Conservation (phyloP, 1,140 invertebrate species). For the Plodia interpunctella region DNA sequence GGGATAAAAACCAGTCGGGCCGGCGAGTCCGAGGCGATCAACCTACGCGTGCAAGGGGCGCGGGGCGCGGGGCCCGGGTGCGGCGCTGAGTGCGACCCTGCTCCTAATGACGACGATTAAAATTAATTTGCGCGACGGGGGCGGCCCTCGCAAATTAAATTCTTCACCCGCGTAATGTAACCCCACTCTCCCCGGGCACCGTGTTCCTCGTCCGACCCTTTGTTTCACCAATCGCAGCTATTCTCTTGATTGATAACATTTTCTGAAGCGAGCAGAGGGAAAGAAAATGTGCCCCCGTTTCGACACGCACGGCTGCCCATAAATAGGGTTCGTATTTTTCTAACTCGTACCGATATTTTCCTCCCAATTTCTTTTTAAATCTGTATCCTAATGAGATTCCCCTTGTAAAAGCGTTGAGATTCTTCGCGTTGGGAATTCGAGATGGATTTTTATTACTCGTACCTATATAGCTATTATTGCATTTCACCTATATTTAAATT, state of each 20-base stretch:
- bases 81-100: constrained; percentile 16
- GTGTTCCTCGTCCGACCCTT: constrained; percentile 12
- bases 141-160: constrained; percentile 40
- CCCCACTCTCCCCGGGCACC: constrained; percentile 8
- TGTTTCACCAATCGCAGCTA: constrained; percentile 20
- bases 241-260: constrained; percentile 27
- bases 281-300: constrained; percentile 7
- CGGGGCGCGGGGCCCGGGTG: constrained; percentile 7
- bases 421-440: too few relatives aligned
- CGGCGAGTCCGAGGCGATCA: constrained; percentile 13
- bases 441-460: too few relatives aligned
- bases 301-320: constrained; percentile 7
- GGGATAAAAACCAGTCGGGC: constrained; percentile 28
- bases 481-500: too few relatives aligned
- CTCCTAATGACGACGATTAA: constrained; percentile 65
- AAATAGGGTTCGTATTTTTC: background rate
- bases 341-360: background rate
- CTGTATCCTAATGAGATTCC: too few relatives aligned
- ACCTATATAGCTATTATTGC: too few relatives aligned
- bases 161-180: constrained; percentile 22
- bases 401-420: too few relatives aligned
- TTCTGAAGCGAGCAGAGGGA: constrained; percentile 8
- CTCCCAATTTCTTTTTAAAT: background rate
- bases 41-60: background rate
- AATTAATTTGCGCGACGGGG: constrained; percentile 59